phyloP scores from a whole-genome alignment of 2,888 invertebrate genomes.

The Trisateles emortualis region DNA sequence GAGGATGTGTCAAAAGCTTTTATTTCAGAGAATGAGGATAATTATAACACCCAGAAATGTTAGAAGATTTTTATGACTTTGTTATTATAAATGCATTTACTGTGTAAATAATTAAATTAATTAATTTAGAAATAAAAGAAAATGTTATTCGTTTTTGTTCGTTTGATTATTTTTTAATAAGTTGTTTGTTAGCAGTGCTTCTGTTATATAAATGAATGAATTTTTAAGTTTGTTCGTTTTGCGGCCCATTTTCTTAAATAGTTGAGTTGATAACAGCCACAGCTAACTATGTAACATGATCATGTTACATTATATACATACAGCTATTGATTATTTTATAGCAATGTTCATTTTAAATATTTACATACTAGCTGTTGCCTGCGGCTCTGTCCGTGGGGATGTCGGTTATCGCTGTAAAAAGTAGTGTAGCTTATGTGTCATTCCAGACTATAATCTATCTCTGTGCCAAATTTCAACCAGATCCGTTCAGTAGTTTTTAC shows the following conservation, averaged over 20 bases:
- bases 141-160: slow-evolving; percentile 19
- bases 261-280: neutral
- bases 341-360: too few relatives aligned
- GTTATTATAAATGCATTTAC: slow-evolving; percentile 41
- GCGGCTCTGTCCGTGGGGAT: too few relatives aligned
- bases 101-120: slow-evolving; percentile 36
- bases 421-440: too few relatives aligned
- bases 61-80: slow-evolving; percentile 27
- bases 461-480: too few relatives aligned
- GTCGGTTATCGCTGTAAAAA: too few relatives aligned
- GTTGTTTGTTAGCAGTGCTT: neutral
- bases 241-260: slow-evolving; percentile 9
- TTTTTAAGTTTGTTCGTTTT: slow-evolving; percentile 9
- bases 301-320: neutral
- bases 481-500: too few relatives aligned
- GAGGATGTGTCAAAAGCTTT: slow-evolving; percentile 43
- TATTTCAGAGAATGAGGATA: slow-evolving; percentile 39
- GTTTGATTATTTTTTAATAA: slow-evolving; percentile 24
- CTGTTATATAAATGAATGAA: slow-evolving; percentile 1
- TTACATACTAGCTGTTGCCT: too few relatives aligned
- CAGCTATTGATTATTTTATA: neutral
- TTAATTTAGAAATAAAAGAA: slow-evolving; percentile 31
- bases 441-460: too few relatives aligned
- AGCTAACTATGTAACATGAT: too few relatives aligned
- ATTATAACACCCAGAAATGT: slow-evolving; percentile 34